Evolutionary conservation across 2,888 invertebrate genomes (phyloP).

Genomic region (Smittia sp.): DNA sequence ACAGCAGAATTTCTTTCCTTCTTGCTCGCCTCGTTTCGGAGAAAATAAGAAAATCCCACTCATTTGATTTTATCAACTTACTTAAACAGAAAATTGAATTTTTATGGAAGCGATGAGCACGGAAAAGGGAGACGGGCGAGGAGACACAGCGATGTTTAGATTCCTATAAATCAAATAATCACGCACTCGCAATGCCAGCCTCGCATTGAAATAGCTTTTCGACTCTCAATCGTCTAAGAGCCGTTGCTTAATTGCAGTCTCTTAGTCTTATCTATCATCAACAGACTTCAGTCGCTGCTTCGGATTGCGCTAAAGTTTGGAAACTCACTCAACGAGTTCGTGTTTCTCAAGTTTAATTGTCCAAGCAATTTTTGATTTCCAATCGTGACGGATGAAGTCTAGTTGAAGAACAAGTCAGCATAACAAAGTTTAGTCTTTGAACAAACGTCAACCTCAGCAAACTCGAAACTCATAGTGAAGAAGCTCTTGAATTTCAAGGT

Average conservation of each 20-base stretch:
- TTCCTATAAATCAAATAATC: conserved; percentile 18
- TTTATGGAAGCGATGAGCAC: conserved; percentile 31
- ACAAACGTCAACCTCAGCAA: no score
- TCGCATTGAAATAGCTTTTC: background rate
- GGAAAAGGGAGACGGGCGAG: background rate
- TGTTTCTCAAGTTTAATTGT: no score
- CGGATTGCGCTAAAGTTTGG: no score
- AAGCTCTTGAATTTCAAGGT: no score
- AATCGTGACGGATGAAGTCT: no score
- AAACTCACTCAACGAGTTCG: no score
- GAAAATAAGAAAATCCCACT: conserved; percentile 39
- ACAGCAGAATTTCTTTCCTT: conserved; percentile 13
- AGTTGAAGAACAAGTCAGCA: no score
- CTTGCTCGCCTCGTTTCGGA: background rate
- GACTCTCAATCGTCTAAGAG: background rate
- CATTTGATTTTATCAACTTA: conserved; percentile 41
- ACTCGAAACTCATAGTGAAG: no score
- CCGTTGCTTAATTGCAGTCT: background rate
- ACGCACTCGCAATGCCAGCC: background rate
- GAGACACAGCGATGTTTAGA: background rate
- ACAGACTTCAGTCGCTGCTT: background rate
- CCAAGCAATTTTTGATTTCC: no score
- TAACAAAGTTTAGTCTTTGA: no score
- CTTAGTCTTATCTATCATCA: conserved; percentile 9
- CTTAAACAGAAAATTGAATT: conserved; percentile 41